Evolutionary conservation across 2,888 invertebrate species (phyloP), one percentile per base, ranked within the genome.

Genomic region (Hyppa rectilinea): DNA sequence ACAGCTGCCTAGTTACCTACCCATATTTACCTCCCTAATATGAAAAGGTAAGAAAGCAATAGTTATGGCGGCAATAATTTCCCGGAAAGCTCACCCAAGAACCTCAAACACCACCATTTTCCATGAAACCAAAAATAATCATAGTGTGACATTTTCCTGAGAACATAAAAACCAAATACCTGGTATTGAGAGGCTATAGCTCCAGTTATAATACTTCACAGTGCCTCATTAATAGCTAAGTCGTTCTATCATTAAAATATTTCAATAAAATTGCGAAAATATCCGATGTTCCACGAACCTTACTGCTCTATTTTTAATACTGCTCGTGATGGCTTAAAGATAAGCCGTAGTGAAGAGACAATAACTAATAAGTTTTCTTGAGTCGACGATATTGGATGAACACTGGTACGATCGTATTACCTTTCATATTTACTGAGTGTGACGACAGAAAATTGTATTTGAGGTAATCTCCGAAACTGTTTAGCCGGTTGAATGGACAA

Each of bases 281-380:
- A 72, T 38, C 31, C 69, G 47, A 69, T 74, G 62, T 74, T 62
- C 53, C 29, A 52, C n/a, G 59, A 60, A 43, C 60, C 43, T 23
- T 63, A 14, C 47, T 47, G 20, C 40, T 65, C 40, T 55, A 49
- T 70, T 77, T 83, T 78, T 70, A 73, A 74, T 77, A 75, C 61
- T 73, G 43, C 53, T 55, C 31, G 49, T 45, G 67, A 68, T 49
- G 63, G 55, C 47, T 65, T 29, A n/a, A 50, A 64, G 83, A 76
- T 66, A 83, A 82, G 52, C 50, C 43, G 36, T 55, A 38, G 45
- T 66, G 52, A 31, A 65, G 50, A 80, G 66, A 78, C 81, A 81
- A 85, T 83, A 83, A 71, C 74, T 83, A 78, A 85, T 85, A 84
- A 83, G 71, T 75, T 85, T 75, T 83, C 69, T 69, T 65, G 47